phyloP scores from a whole-genome alignment of 2,113 vertebrate species.

The Platichthys stellatus region DNA sequence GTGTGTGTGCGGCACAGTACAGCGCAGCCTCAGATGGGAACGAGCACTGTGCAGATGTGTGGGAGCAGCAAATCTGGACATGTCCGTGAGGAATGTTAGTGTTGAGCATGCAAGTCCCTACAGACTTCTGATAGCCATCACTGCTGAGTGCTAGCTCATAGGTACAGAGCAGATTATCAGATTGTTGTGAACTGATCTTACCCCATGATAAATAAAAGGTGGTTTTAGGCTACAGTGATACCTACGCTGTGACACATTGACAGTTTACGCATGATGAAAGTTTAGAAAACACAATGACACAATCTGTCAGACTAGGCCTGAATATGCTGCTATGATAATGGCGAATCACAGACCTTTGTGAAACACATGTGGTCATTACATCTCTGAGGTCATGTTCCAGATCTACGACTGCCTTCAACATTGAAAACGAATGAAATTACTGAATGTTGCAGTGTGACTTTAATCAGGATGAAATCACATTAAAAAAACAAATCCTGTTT shows the following conservation, averaged over 20 bases:
- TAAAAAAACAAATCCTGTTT: conserved; percentile 20
- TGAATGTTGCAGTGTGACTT: conserved; percentile 16
- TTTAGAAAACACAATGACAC: not conserved
- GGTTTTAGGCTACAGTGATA: not conserved
- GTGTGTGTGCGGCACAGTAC: not conserved
- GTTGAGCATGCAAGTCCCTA: conserved; percentile 32
- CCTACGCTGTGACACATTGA: not conserved
- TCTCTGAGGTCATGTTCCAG: not conserved
- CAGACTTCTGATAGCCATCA: conserved; percentile 41
- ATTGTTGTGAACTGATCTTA: not conserved
- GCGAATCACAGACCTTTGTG: conserved; percentile 6
- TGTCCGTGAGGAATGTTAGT: conserved; percentile 61
- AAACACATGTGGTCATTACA: not conserved
- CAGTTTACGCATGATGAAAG: not conserved
- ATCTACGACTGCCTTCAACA: conserved; percentile 8
- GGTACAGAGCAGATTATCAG: not conserved
- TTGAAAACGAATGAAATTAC: conserved; percentile 44
- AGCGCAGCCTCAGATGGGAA: not conserved
- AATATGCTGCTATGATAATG: not conserved
- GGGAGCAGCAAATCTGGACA: conserved; percentile 62
- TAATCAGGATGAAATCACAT: conserved; percentile 33
- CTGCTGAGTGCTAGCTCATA: not conserved
- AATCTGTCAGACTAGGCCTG: not conserved
- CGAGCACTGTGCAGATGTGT: not conserved
- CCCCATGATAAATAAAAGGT: not conserved